Evolutionary conservation across 2,888 invertebrate species (phyloP).

Genomic region (Nomada fabriciana): DNA sequence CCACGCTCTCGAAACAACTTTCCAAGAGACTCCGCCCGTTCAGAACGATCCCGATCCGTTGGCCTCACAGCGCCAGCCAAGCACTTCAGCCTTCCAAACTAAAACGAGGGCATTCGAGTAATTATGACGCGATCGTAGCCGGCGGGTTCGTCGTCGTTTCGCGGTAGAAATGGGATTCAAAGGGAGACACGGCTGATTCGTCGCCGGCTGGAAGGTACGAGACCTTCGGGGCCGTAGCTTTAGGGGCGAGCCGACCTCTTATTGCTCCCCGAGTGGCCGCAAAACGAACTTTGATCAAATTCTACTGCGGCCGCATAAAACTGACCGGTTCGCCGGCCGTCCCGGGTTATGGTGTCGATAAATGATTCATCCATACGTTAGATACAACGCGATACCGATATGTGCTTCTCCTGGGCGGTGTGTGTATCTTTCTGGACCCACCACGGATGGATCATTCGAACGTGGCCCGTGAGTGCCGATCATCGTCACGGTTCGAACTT

Average conservation of each 20-base stretch:
- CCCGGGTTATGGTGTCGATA: constrained; percentile 82
- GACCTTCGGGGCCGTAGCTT: constrained; percentile 72
- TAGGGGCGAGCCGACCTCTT: constrained; percentile 75
- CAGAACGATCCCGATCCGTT: constrained; percentile 15
- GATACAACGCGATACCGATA: constrained; percentile 72
- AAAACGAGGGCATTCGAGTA: constrained; percentile 46
- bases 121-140: constrained; percentile 60
- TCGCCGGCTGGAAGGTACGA: constrained; percentile 59
- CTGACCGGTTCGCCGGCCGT: constrained; percentile 79
- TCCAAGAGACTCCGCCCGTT: neutral
- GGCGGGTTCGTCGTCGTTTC: constrained; percentile 51
- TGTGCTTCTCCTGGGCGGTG: constrained; percentile 48
- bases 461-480: constrained; percentile 44
- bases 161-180: constrained; percentile 49
- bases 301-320: constrained; percentile 84
- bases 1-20: constrained; percentile 5
- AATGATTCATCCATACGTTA: constrained; percentile 83
- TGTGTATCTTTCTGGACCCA: constrained; percentile 26
- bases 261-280: constrained; percentile 85
- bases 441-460: too few relatives aligned
- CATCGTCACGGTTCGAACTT: constrained; percentile 60
- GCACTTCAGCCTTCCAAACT: neutral
- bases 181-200: constrained; percentile 39
- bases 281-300: constrained; percentile 85
- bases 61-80: neutral